Percentiles rank a stretch among this genome's conserved stretches.
phyloP scores from a whole-genome alignment of 2,888 invertebrate genomes.

The Drosophila histrio region DNA sequence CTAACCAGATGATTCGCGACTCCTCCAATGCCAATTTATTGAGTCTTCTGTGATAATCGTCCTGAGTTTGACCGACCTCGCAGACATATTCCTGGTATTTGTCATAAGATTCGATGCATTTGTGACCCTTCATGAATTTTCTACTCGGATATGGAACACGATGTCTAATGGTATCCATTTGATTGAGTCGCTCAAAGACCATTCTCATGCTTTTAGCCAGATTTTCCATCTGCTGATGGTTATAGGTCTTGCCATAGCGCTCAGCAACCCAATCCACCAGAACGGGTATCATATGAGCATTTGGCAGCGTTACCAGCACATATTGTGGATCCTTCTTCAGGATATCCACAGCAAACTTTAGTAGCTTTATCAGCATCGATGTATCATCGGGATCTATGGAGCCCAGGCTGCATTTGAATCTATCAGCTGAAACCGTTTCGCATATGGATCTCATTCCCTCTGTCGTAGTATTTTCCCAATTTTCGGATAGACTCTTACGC shows the following conservation, averaged over 20 bases:
- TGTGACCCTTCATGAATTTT: background rate
- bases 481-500: background rate
- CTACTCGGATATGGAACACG: background rate
- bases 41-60: slow-evolving; percentile 17
- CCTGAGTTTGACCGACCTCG: background rate
- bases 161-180: background rate
- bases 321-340: slow-evolving; percentile 62
- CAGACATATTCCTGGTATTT: background rate
- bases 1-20: slow-evolving; percentile 58
- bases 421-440: background rate
- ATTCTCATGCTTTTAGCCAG: slow-evolving; percentile 19
- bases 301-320: slow-evolving; percentile 72
- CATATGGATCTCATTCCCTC: background rate
- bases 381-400: slow-evolving; percentile 62
- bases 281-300: slow-evolving; percentile 67
- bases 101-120: background rate
- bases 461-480: background rate
- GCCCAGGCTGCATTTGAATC: background rate
- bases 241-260: slow-evolving; percentile 65
- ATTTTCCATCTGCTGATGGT: slow-evolving; percentile 25
- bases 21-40: slow-evolving; percentile 40
- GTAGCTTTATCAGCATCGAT: slow-evolving; percentile 39
- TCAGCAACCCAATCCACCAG: slow-evolving; percentile 65
- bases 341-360: slow-evolving; percentile 48
- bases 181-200: background rate